Evolutionary conservation across 64 coral and sea anemone species (phyloP).

Genomic region (Pachyseris speciosa): DNA sequence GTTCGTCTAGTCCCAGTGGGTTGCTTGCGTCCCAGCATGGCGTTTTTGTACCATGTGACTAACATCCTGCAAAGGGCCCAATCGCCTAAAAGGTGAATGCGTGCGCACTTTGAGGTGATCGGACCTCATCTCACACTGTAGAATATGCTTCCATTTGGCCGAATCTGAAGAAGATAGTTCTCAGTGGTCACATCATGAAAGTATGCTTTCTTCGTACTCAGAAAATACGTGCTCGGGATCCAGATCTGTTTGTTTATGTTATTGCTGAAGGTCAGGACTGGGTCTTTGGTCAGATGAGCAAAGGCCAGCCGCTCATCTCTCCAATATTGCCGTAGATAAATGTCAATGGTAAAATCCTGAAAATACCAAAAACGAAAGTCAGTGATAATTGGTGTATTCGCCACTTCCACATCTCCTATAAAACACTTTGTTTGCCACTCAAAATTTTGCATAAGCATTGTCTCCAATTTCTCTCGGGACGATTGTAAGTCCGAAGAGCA

Average conservation of each 20-base stretch:
- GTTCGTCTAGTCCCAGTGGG: no score
- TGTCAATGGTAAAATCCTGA: conserved; percentile 89
- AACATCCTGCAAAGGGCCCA: no score
- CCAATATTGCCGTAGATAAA: conserved; percentile 93
- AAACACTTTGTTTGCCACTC: no score
- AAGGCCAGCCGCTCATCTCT: conserved; percentile 81
- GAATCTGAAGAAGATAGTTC: conserved; percentile 86
- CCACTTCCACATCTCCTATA: no score
- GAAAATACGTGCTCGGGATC: conserved; percentile 88
- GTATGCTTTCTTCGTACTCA: conserved; percentile 88
- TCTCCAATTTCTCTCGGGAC: no score
- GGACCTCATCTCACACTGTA: conserved; percentile 75
- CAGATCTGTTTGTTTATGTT: conserved; percentile 87
- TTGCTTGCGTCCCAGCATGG: no score
- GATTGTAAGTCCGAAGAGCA: no score
- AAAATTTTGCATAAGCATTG: no score
- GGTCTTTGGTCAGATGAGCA: conserved; percentile 30
- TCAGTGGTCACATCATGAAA: conserved; percentile 95
- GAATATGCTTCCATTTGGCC: conserved; percentile 78
- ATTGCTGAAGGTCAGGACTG: conserved; percentile 74
- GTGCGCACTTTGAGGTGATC: neutral
- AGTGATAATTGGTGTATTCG: no score
- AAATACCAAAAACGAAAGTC: neutral
- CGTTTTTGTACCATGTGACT: no score
- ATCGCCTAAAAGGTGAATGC: no score